A percentile compares a stretch with the other conserved stretches of the same genome.
Conservation (phyloP, 2,797 vertebrate species). For the Acomys russatus region DNA sequence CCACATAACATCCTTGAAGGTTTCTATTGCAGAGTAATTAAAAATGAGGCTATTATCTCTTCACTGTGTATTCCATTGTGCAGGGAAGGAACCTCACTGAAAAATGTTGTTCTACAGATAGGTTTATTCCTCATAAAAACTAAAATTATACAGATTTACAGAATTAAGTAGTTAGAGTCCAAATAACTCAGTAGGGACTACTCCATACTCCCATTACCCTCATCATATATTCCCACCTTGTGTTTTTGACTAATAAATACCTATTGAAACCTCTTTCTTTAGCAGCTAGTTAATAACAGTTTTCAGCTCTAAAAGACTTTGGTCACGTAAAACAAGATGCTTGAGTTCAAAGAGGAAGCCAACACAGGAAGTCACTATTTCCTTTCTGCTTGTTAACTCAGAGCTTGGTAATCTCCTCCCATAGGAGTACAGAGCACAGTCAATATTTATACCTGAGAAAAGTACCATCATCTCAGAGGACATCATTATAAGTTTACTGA, state of each 20-base stretch:
- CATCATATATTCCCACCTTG: no score
- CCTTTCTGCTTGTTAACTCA: slow-evolving; percentile 47
- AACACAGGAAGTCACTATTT: slow-evolving; percentile 19
- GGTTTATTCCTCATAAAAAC: neutral
- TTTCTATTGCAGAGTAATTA: neutral
- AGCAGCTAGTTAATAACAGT: neutral
- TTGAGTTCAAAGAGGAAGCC: slow-evolving; percentile 19
- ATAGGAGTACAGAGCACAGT: slow-evolving; percentile 31
- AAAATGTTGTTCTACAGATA: neutral
- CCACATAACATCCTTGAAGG: neutral
- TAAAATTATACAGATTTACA: neutral
- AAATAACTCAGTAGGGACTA: neutral
- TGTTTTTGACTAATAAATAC: neutral
- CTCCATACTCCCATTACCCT: neutral
- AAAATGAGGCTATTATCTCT: slow-evolving; percentile 19
- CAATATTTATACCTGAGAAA: slow-evolving; percentile 52
- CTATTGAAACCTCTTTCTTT: neutral
- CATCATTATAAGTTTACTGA: slow-evolving; percentile 78
- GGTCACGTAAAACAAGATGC: neutral
- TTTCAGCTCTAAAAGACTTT: slow-evolving; percentile 22
- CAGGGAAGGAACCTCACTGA: neutral
- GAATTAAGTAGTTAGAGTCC: neutral
- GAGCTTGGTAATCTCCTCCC: slow-evolving; percentile 50
- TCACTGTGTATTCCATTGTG: neutral
- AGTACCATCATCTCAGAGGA: slow-evolving; percentile 72